These are phyloP conservation scores for Premnoplex brunnescens DNA, from an alignment of 2,797 vertebrate genomes.

Conservation along the genomic window DNA sequence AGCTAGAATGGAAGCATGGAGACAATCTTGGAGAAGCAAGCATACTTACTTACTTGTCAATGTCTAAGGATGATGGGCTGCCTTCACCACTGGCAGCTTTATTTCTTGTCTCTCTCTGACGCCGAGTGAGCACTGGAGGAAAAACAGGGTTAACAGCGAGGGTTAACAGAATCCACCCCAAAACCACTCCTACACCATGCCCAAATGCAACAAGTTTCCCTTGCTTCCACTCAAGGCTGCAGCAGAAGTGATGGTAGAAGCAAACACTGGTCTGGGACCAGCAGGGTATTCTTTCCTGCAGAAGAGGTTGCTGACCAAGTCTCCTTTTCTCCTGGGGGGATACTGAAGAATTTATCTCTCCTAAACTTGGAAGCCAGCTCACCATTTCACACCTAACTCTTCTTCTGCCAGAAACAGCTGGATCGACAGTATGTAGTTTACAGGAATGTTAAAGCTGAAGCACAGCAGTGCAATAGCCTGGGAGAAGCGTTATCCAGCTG, in stretches of 20 bases:
- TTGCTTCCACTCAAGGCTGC: not conserved
- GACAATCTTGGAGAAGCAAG: not conserved
- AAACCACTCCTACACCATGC: not conserved
- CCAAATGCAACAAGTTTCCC: not conserved
- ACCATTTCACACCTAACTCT: constrained; percentile 7
- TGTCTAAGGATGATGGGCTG: not conserved
- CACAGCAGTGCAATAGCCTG: not conserved
- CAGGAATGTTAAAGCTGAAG: not conserved
- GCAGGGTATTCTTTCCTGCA: not conserved
- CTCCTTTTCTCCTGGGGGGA: not conserved
- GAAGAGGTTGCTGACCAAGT: not conserved
- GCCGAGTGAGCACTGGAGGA: constrained; percentile 70
- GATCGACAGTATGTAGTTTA: not conserved
- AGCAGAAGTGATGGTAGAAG: not conserved
- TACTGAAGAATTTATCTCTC: not conserved
- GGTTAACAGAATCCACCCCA: not conserved
- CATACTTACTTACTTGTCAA: constrained; percentile 80
- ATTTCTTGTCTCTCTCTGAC: constrained; percentile 69
- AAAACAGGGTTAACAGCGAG: not conserved
- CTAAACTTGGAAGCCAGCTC: not conserved
- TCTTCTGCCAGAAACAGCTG: constrained; percentile 14
- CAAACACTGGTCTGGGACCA: not conserved
- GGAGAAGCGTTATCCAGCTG: not conserved
- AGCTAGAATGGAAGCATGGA: not conserved
- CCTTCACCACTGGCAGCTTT: constrained; percentile 43